These are phyloP conservation scores for Lophura swinhoii DNA, from an alignment of 2,797 vertebrate genomes.

Conservation along the genomic window DNA sequence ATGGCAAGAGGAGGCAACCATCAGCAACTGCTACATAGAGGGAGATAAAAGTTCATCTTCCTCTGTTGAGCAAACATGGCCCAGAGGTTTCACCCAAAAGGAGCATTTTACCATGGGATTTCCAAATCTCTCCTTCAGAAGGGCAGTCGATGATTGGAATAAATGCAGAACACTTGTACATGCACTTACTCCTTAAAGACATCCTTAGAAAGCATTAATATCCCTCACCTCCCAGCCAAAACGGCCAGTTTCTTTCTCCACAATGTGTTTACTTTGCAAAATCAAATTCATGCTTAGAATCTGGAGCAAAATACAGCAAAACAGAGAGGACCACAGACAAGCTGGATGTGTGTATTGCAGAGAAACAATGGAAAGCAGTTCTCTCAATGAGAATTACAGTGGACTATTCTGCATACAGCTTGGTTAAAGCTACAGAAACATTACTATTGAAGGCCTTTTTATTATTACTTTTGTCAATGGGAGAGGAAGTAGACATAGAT, in stretches of 20 bases:
- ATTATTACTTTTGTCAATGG: neutral
- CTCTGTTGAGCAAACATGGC: neutral
- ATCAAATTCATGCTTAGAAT: conserved; percentile 42
- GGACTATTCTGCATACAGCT: neutral
- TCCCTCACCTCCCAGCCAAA: neutral
- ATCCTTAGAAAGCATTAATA: neutral
- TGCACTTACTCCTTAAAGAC: neutral
- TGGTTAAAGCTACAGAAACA: neutral
- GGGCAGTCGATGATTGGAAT: neutral
- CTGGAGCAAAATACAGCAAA: neutral
- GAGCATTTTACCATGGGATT: neutral
- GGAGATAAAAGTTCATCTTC: neutral
- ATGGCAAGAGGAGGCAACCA: neutral
- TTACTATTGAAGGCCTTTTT: neutral
- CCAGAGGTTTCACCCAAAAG: neutral
- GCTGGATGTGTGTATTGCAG: neutral
- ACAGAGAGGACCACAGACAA: neutral
- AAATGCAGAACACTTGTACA: neutral
- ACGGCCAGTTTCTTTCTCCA: conserved; percentile 11
- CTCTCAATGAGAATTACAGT: neutral
- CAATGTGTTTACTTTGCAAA: conserved; percentile 15
- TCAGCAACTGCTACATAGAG: neutral
- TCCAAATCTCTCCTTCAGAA: neutral
- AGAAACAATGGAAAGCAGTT: conserved; percentile 5
- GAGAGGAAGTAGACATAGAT: neutral